Percentiles rank a stretch among this genome's conserved stretches.
Evolutionary conservation across 2,113 vertebrate species (phyloP).

Genomic region (Limanda limanda): DNA sequence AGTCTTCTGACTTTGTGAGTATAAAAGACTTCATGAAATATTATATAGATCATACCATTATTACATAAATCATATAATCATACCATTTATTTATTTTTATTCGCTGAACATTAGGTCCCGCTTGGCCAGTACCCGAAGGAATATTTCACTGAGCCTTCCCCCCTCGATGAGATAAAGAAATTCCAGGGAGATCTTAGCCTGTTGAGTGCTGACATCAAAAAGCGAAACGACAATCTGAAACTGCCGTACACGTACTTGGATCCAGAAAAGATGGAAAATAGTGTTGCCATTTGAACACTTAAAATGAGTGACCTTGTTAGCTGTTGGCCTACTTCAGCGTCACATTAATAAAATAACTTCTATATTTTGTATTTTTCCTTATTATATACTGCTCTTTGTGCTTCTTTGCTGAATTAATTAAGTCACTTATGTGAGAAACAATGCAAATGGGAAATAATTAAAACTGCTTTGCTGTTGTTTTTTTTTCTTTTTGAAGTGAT

Average conservation of each 20-base stretch:
- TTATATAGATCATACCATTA: neutral
- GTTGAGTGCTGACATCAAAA: conserved; percentile 22
- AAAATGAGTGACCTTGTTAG: neutral
- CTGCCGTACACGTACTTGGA: conserved; percentile 35
- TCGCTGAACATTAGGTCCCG: conserved; percentile 31
- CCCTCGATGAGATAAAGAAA: conserved; percentile 1
- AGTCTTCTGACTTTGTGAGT: conserved; percentile 70
- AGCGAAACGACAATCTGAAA: conserved; percentile 22
- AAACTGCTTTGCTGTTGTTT: neutral
- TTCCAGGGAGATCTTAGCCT: conserved; percentile 36
- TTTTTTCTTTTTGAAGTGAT: neutral
- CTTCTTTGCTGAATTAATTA: no score
- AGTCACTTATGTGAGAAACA: no score
- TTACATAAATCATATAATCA: no score
- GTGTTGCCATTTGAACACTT: conserved; percentile 40
- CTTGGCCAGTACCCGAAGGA: conserved; percentile 51
- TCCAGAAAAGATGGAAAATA: conserved; percentile 12
- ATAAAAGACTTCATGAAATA: no score
- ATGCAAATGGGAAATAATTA: neutral
- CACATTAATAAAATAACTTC: neutral
- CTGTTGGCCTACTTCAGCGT: neutral
- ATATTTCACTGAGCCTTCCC: conserved; percentile 50
- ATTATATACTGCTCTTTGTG: no score
- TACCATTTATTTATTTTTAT: neutral
- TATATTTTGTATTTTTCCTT: no score